Base-by-base conservation (phyloP, 2,888 invertebrate species). In the Automeris io region DNA sequence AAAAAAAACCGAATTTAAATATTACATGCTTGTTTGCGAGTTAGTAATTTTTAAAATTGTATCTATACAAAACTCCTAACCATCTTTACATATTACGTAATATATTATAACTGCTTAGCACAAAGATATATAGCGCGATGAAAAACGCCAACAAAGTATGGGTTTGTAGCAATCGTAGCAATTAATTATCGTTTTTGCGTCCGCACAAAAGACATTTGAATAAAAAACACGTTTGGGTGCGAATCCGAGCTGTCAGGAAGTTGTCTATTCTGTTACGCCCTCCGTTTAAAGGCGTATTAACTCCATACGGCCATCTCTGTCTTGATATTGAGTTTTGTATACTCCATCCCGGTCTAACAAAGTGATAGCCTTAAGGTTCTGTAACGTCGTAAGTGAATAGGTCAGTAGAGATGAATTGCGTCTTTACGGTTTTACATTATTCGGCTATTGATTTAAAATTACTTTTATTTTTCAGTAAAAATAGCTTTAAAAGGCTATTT, bases 211-310 rank as follows among this genome's bases (percentile, higher is more conserved):
- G 16, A 16, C 29, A 29, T 37, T 37, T 31, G 22, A 37, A 33
- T 38, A 33, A 33, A 25, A 32, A 26, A 39, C 35, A 21, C 22
- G 23, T 35, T 39, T 35, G 6, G 25, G 11, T 13, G 12, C 25
- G 24, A 25, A 38, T 38, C 38, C 25, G 33, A 16, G 16, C 32
- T 26, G 12, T 18, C 35, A 22, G 63, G 68, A 65, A 70, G 60
- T 75, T 81, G 66, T 83, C 83, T 83, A 83, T 79, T 69, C 56
- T 66, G 71, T 57, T 77, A 76, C 83, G 83, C 83, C 83, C 75
- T 57, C 59, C 42, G 45, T 53, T 55, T 47, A 46, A 53, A 49
- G 52, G 46, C 52, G 57, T 44, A 54, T 41, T 45, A 41, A 54
- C 49, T 43, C n/a, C 46, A 59, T 35, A 39, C 58, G 64, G 46